Conservation (phyloP, 2,113 vertebrate genomes). For the Notiomystis cincta region DNA sequence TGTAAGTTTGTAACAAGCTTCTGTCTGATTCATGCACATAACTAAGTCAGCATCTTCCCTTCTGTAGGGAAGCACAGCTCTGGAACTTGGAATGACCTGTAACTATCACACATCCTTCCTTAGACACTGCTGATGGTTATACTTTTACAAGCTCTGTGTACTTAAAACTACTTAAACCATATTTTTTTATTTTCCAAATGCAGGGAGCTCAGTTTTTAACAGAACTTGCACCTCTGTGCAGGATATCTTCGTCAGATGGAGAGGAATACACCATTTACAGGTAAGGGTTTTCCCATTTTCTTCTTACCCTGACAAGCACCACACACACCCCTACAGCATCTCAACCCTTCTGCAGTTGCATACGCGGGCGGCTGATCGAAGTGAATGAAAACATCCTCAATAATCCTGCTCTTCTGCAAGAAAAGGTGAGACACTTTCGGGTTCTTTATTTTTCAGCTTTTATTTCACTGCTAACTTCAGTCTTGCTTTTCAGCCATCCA, state of each 20-base stretch:
- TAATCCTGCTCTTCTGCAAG: conserved; percentile 81
- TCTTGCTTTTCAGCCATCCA: conserved; percentile 79
- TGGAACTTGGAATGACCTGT: background rate
- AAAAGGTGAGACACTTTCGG: conserved; percentile 80
- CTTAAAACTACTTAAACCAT: background rate
- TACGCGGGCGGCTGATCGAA: conserved; percentile 91
- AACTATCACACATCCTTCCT: background rate
- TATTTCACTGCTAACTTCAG: background rate
- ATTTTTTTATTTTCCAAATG: background rate
- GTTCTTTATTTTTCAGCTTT: background rate
- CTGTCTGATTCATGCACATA: accelerated
- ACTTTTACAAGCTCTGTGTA: background rate
- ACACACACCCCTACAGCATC: background rate
- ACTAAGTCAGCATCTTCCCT: background rate
- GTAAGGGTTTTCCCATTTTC: conserved; percentile 63
- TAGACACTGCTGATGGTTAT: background rate
- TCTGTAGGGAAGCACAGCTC: background rate
- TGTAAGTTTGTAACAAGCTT: background rate
- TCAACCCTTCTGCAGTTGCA: conserved; percentile 76
- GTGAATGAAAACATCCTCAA: conserved; percentile 92
- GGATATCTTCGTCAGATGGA: conserved; percentile 88
- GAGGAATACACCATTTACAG: conserved; percentile 92
- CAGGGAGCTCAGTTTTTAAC: conserved; percentile 97
- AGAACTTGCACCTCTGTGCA: conserved; percentile 91
- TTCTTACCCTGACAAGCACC: background rate